Percentiles rank a stretch among this genome's conserved stretches.
These are phyloP conservation scores for Platalea minor DNA, from an alignment of 2,797 vertebrate species.

Conservation along the genomic window DNA sequence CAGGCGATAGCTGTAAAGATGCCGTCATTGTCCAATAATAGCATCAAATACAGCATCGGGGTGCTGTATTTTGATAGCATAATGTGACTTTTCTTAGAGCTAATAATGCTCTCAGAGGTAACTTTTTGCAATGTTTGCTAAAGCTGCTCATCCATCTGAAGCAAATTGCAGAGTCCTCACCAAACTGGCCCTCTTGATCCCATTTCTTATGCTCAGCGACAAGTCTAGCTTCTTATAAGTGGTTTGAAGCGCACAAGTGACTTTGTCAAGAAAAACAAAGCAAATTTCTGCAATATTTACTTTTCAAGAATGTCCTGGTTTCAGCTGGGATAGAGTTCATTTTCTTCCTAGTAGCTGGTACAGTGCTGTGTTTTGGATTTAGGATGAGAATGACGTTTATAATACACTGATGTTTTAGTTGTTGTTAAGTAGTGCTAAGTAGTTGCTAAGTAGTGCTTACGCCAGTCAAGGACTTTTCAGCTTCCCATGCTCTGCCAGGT, in stretches of 20 bases:
- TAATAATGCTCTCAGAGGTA: not conserved
- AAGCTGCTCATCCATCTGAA: not conserved
- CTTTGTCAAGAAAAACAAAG: not conserved
- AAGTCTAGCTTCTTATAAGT: not conserved
- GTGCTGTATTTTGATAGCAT: not conserved
- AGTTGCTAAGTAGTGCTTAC: no score
- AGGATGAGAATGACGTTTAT: no score
- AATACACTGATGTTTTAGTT: no score
- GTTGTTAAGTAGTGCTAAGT: no score
- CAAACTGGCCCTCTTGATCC: not conserved
- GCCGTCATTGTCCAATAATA: not conserved
- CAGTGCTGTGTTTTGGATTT: no score
- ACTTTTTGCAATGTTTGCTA: not conserved
- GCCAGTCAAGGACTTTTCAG: no score
- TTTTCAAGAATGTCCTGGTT: not conserved
- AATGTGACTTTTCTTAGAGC: not conserved
- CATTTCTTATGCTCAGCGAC: not conserved
- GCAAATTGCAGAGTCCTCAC: not conserved
- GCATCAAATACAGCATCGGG: not conserved
- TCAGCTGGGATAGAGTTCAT: no score
- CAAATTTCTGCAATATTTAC: not conserved
- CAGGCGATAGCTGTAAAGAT: not conserved
- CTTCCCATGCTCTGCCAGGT: no score
- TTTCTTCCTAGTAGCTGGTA: no score
- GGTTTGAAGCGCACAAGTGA: not conserved